Percentiles rank a stretch among this genome's conserved stretches.
phyloP scores from a whole-genome alignment of 2,113 vertebrate species.

The Paracanthobrama guichenoti region DNA sequence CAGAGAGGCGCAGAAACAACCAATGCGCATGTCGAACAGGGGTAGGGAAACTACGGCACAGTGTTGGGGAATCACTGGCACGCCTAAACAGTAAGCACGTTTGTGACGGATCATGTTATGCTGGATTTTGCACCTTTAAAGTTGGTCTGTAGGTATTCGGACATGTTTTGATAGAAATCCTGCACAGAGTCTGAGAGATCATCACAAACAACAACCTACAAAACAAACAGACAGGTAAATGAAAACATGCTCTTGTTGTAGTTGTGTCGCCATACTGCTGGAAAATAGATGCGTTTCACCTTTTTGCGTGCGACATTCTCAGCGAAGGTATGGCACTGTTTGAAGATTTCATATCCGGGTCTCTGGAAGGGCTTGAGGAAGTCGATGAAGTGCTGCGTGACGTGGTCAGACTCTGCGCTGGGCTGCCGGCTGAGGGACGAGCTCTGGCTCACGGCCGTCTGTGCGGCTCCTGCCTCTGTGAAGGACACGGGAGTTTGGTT shows the following conservation, averaged over 20 bases:
- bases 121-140: slow-evolving; percentile 82
- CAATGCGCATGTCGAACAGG: not conserved
- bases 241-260: no score
- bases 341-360: slow-evolving; percentile 90
- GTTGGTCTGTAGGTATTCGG: slow-evolving; percentile 86
- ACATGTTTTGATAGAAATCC: slow-evolving; percentile 95
- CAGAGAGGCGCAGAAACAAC: not conserved
- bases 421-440: slow-evolving; percentile 82
- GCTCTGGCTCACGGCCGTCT: slow-evolving; percentile 80
- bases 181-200: slow-evolving; percentile 93
- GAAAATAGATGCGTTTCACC: no score
- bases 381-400: slow-evolving; percentile 89
- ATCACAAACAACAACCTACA: slow-evolving; percentile 81
- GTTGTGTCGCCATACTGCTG: no score
- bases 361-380: slow-evolving; percentile 91
- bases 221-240: not conserved
- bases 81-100: not conserved
- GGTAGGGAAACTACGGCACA: no score
- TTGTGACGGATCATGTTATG: not conserved
- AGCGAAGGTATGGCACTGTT: slow-evolving; percentile 88
- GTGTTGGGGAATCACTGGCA: no score
- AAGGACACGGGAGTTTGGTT: no score
- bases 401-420: slow-evolving; percentile 82
- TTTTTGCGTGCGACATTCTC: slow-evolving; percentile 87
- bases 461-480: slow-evolving; percentile 73